Evolutionary conservation across 30 jellyfish, hydroid and myxozoan species (phyloP).

Genomic region (Pelagia noctiluca): DNA sequence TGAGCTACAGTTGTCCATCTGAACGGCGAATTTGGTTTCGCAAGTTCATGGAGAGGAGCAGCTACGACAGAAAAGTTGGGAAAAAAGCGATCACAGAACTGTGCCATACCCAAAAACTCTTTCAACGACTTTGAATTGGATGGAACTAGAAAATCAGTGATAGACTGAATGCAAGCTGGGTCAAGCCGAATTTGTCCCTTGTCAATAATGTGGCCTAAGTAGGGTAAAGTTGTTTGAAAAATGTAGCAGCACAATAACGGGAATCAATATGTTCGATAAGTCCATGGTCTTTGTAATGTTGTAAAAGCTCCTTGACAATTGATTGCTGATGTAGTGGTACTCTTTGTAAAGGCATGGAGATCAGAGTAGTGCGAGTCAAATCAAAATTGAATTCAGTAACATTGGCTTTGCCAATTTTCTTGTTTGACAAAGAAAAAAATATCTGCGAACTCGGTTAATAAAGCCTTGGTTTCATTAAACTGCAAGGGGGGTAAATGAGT

Average conservation of each 20-base stretch:
- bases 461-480: constrained; percentile 33
- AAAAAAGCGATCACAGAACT: not conserved
- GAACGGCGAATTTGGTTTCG: constrained; percentile 28
- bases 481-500: constrained; percentile 38
- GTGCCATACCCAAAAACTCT: constrained; percentile 9
- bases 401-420: constrained; percentile 36
- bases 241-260: constrained; percentile 67
- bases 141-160: not conserved
- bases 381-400: constrained; percentile 30
- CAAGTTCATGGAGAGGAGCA: constrained; percentile 28
- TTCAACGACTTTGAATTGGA: not conserved
- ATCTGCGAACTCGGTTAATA: constrained; percentile 38
- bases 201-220: constrained; percentile 47
- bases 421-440: constrained; percentile 41
- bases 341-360: constrained; percentile 50
- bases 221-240: constrained; percentile 18
- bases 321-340: constrained; percentile 45
- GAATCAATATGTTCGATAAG: constrained; percentile 45
- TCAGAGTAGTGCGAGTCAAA: constrained; percentile 29
- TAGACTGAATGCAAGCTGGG: constrained; percentile 30
- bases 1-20: constrained; percentile 40
- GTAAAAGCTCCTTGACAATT: constrained; percentile 19
- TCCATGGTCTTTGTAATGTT: constrained; percentile 32
- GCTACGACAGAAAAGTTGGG: constrained; percentile 24
- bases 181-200: constrained; percentile 44